Evolutionary conservation across 2,888 invertebrate genomes (phyloP), one percentile per base, ranked within the genome.

Genomic region (Hermaeophaga mercurialis): DNA sequence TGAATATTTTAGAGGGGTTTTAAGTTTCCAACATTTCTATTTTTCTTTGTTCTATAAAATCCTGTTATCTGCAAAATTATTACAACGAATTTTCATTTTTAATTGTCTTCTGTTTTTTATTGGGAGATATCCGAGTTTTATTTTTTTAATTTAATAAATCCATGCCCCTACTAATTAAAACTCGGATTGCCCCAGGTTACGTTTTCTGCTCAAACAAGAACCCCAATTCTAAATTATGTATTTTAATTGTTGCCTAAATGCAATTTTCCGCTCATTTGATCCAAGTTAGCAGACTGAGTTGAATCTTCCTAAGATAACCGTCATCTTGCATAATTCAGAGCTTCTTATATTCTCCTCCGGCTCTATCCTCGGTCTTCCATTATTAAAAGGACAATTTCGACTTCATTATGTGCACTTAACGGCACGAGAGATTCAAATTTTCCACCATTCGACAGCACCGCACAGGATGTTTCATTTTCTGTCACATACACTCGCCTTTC

Each of bases 181-280:
- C 7, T 4, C 4, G 17, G 36, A 14, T 7, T 36, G 36, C 36
- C 36, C 36, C 17, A 44, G 44, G 44, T 44, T 28, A 17, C 7
- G 28, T 6, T 15, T 8, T 24, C 9, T 9, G 5, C 28, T 12
- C 17, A 24, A 7, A 26, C 15, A 12, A 15, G 2, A 46, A 36
- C 36, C 4, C 11, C 18, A 46, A 47, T 36, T 9, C 15, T 15
- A 22, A 34, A 47, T 38, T 36, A 48, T 38, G 22, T 9, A 38
- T 26, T 28, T 39, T 7, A 38, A 39, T 36, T 38, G 19, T 24
- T 15, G 1, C 39, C 17, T 12, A 15, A 18, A 50, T 45, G 36
- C 39, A 56, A 56, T 56, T 56, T 50, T 56, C 50, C 56, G 38
- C 45, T 50, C 33, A 56, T 43, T 48, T 54, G 14, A 43, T 54